phyloP scores from a whole-genome alignment of 2,888 invertebrate genomes.

The Xanthia togata region DNA sequence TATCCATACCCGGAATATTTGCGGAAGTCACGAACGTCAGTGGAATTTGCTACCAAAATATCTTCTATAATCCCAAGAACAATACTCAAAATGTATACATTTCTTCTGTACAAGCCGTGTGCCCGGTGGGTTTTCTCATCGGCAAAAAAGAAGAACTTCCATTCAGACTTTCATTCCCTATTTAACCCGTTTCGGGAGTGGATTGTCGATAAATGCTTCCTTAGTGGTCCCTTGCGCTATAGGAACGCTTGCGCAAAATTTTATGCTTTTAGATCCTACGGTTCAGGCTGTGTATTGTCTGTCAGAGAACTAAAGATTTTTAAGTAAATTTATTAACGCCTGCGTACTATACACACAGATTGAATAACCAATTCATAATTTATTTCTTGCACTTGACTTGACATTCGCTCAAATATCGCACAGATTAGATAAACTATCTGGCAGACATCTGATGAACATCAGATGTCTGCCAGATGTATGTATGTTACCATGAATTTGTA shows the following conservation, averaged over 20 bases:
- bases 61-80: neutral
- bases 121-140: too few species aligned
- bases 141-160: neutral
- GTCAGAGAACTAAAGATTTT: too few species aligned
- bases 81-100: too few species aligned
- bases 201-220: neutral
- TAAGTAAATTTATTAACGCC: neutral
- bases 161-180: neutral
- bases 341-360: neutral
- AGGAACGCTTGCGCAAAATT: too few species aligned
- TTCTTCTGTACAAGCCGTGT: neutral
- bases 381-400: constrained; percentile 41
- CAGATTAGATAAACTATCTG: constrained; percentile 48
- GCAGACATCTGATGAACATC: constrained; percentile 14
- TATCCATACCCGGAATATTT: neutral
- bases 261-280: too few species aligned
- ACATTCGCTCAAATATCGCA: constrained; percentile 36
- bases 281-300: too few species aligned
- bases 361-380: neutral
- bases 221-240: neutral
- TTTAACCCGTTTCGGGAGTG: neutral
- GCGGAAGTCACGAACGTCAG: neutral
- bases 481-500: constrained; percentile 26
- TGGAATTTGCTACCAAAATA: neutral
- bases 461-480: constrained; percentile 49